Evolutionary conservation across 2,888 invertebrate species (phyloP).

Genomic region (Lithophane socia): DNA sequence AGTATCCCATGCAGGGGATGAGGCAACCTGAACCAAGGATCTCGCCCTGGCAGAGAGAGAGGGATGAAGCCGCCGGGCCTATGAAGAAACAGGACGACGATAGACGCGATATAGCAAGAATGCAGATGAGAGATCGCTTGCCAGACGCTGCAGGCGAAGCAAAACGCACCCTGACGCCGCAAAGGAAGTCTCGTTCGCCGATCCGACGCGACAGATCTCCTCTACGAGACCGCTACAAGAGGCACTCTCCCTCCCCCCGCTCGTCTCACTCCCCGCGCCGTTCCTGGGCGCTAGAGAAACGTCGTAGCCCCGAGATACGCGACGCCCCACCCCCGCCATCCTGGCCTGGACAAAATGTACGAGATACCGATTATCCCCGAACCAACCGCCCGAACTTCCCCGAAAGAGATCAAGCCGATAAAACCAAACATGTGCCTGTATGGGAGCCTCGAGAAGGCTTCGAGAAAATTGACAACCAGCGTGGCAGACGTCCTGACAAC

Average conservation of each 20-base stretch:
- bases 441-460: slow-evolving; percentile 62
- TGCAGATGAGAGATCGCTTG: slow-evolving; percentile 61
- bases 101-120: slow-evolving; percentile 64
- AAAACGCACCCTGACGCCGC: slow-evolving; percentile 40
- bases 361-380: slow-evolving; percentile 60
- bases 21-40: slow-evolving; percentile 65
- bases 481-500: slow-evolving; percentile 56
- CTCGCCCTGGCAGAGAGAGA: slow-evolving; percentile 77
- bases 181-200: slow-evolving; percentile 79
- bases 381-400: slow-evolving; percentile 60
- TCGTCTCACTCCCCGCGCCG: slow-evolving; percentile 80
- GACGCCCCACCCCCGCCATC: slow-evolving; percentile 83
- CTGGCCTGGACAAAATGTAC: slow-evolving; percentile 79
- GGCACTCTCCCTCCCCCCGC: slow-evolving; percentile 80
- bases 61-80: slow-evolving; percentile 66
- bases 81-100: slow-evolving; percentile 76
- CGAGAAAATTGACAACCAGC: slow-evolving; percentile 56
- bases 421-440: slow-evolving; percentile 55
- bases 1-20: slow-evolving; percentile 68
- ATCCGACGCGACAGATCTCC: slow-evolving; percentile 80
- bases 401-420: slow-evolving; percentile 62
- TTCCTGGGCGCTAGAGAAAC: slow-evolving; percentile 86
- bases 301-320: slow-evolving; percentile 76
- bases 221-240: slow-evolving; percentile 77
- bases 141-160: slow-evolving; percentile 56